Evolutionary conservation across 2,113 vertebrate species (phyloP).

Genomic region (Myrmecophaga tridactyla): DNA sequence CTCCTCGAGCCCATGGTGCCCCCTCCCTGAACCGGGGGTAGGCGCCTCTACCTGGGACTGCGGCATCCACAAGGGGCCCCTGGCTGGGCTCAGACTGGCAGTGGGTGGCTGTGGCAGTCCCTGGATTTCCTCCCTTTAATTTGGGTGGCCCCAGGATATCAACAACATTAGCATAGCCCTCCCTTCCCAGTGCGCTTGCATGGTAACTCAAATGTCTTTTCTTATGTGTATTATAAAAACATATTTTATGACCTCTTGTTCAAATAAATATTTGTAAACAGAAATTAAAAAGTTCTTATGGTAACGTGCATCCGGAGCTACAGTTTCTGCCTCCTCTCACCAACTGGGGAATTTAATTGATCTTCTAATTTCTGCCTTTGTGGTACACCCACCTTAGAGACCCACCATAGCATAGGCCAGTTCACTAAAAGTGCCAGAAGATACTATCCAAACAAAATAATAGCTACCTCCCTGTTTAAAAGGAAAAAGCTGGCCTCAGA

Average conservation of each 20-base stretch:
- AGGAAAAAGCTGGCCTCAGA: background rate
- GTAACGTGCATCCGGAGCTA: background rate
- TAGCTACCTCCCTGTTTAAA: background rate
- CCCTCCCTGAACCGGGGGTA: conserved; percentile 66
- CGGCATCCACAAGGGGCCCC: conserved; percentile 42
- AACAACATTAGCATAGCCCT: conserved; percentile 85
- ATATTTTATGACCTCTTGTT: conserved; percentile 79
- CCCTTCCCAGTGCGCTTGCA: conserved; percentile 77
- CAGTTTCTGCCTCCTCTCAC: background rate
- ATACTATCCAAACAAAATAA: background rate
- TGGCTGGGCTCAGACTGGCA: conserved; percentile 47
- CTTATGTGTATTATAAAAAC: conserved; percentile 73
- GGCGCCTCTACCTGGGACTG: conserved; percentile 65
- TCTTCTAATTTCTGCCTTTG: background rate
- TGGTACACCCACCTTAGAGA: background rate
- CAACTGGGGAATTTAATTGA: background rate
- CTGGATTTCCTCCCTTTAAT: conserved; percentile 77
- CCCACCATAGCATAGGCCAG: background rate
- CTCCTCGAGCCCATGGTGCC: conserved; percentile 71
- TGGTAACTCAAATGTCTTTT: too few relatives aligned
- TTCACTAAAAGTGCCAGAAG: background rate
- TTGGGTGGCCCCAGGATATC: conserved; percentile 88
- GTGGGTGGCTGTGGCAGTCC: conserved; percentile 62
- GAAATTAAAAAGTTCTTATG: background rate
- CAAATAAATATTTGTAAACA: conserved; percentile 74